Evolutionary conservation across 2,113 vertebrate genomes (phyloP), one percentile per base, ranked within the genome.

Genomic region (Chunga burmeisteri): DNA sequence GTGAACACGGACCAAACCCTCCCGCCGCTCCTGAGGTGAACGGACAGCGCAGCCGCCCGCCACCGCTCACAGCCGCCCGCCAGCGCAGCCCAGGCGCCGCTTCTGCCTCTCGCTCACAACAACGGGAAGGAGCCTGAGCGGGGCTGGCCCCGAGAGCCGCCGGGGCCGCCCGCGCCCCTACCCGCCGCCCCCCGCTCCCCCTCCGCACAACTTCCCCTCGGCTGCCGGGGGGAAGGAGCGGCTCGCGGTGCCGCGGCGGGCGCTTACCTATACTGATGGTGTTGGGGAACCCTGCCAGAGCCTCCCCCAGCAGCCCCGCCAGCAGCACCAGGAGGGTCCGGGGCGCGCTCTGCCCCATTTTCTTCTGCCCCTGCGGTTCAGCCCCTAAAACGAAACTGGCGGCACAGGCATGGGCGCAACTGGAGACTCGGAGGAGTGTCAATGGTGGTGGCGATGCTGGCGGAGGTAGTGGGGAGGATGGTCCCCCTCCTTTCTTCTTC

Each of bases 261-360:
- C 81, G 17, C 99, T 99, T 98, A 99, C 99, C 99, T 97, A 99
- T 99, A 95, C 99, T 99, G 94, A 99, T 99, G 98, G 99, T 99
- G 98, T 99, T 99, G 71, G 99, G 99, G 97, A 99, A 99, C 91
- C 98, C 99, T 63, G 98, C 99, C 92, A 97, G 97, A 83, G 99
- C 98, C 97, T 97, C 98, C 88, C 98, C 98, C 96, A 98, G 98
- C 96, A 99, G 98, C 98, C 98, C 98, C 96, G 99, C 98, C 94
- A 99, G 97, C 94, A 99, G 94, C 96, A 99, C 97, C 98, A 98
- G 91, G 79, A 99, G 94, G 66, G 98, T 97, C 94, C 86, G 98
- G 78, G 97, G 94, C 98, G 98, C 94, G 97, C 96, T 98, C 92
- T 98, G 99, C 98, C 99, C 98, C 99, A 99, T 99, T 98, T 99